phyloP scores from a whole-genome alignment of 2,113 vertebrate species.

The Passer domesticus region DNA sequence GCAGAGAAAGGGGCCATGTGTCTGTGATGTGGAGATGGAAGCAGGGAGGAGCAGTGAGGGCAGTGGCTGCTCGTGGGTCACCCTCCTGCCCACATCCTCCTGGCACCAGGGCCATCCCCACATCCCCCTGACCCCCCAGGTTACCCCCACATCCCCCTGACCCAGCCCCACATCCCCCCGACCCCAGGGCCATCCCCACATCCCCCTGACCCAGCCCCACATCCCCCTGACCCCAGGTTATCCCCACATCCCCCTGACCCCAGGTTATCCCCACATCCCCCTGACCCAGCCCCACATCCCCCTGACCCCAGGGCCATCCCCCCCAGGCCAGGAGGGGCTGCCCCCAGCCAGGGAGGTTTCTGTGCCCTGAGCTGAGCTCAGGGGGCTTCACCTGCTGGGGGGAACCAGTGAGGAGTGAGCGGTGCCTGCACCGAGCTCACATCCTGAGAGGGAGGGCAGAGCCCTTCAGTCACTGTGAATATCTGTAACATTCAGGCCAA shows the following conservation, averaged over 20 bases:
- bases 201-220: neutral
- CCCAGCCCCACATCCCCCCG: accelerated
- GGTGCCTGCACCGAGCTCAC: too few relatives aligned
- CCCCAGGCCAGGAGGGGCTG: neutral
- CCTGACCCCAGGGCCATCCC: too few relatives aligned
- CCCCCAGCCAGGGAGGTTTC: neutral
- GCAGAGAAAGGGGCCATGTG: neutral
- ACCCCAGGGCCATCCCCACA: too few relatives aligned
- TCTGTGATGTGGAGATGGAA: neutral
- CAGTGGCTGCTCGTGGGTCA: accelerated
- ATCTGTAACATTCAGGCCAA: neutral
- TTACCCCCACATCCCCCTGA: neutral
- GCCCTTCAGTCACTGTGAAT: accelerated
- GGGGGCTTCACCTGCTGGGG: neutral
- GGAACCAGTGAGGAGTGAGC: accelerated
- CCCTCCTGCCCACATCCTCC: neutral
- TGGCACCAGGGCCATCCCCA: accelerated
- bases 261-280: neutral
- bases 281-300: neutral
- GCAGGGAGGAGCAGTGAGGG: neutral
- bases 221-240: accelerated
- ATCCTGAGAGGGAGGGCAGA: neutral
- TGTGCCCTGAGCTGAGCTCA: neutral
- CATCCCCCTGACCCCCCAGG: accelerated
- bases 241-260: neutral